These are phyloP conservation scores for Micromussa lordhowensis DNA, from an alignment of 92 coral and sea anemone species.

Conservation along the genomic window DNA sequence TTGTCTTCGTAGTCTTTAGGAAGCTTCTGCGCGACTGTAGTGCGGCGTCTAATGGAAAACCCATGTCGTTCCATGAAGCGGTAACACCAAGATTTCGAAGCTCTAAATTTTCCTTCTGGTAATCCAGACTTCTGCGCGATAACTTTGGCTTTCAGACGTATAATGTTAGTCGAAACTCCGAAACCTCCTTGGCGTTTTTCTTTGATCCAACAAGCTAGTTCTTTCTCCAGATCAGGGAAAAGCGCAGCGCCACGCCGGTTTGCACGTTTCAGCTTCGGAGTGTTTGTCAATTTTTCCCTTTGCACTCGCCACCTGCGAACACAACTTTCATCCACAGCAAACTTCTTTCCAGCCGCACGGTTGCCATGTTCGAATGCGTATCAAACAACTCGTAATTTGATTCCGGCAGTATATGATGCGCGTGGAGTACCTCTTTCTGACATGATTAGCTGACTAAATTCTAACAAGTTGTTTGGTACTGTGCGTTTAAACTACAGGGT, in stretches of 20 bases:
- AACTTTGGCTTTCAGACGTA: constrained; percentile 29
- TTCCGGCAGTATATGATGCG: no score
- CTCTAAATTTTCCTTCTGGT: constrained; percentile 33
- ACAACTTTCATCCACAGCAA: constrained; percentile 51
- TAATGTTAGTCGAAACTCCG: constrained; percentile 25
- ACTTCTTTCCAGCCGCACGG: constrained; percentile 44
- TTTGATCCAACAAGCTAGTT: no score
- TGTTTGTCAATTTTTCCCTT: constrained; percentile 27
- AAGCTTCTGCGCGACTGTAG: constrained; percentile 51
- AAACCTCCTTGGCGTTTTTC: no score
- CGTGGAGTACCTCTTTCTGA: no score
- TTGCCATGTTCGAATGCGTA: no score
- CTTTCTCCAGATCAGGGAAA: no score
- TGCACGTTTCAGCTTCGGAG: constrained; percentile 39
- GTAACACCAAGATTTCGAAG: constrained; percentile 36
- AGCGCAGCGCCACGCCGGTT: constrained; percentile 20
- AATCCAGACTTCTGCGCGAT: constrained; percentile 31
- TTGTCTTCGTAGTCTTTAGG: no score
- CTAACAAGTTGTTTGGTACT: no score
- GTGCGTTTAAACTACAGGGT: no score
- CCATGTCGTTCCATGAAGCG: constrained; percentile 36
- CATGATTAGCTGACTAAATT: no score
- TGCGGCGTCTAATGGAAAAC: constrained; percentile 30
- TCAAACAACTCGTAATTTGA: no score
- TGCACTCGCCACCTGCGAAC: constrained; percentile 51